A percentile compares a stretch with the other conserved stretches of the same genome.
These are phyloP conservation scores for Zele albiditarsus DNA, from an alignment of 2,888 invertebrate genomes.

Conservation along the genomic window DNA sequence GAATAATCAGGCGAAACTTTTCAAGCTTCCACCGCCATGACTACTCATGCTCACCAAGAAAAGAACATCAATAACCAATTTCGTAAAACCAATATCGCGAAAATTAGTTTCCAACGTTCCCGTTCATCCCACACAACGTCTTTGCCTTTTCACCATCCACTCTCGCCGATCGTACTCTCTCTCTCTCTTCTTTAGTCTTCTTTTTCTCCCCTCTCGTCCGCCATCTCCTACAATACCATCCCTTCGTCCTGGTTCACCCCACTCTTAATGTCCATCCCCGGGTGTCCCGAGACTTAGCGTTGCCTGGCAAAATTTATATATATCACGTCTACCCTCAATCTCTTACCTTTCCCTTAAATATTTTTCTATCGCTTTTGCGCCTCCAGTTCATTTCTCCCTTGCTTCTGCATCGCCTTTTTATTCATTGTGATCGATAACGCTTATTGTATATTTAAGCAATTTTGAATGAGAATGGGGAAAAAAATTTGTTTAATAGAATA, in stretches of 20 bases:
- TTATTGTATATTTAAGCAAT: constrained; percentile 8
- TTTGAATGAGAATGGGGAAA: neutral
- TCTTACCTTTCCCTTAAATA: constrained; percentile 22
- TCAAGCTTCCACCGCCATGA: constrained; percentile 29
- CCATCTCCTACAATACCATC: neutral
- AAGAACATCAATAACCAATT: constrained; percentile 70
- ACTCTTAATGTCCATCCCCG: constrained; percentile 19
- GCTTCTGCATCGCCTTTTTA: constrained; percentile 1
- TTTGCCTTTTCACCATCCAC: constrained; percentile 19
- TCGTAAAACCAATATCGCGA: constrained; percentile 69
- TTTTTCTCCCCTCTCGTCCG: constrained; percentile 29
- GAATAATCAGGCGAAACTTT: constrained; percentile 21
- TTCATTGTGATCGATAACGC: constrained; percentile 12
- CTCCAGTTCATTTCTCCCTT: constrained; percentile 8
- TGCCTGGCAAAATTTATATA: constrained; percentile 27
- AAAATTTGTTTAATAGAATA: neutral
- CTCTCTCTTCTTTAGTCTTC: constrained; percentile 33
- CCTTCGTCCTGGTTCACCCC: neutral
- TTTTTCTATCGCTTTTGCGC: constrained; percentile 12
- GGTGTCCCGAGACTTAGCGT: constrained; percentile 16
- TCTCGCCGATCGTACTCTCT: constrained; percentile 20
- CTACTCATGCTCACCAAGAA: constrained; percentile 45
- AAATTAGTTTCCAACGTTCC: constrained; percentile 64
- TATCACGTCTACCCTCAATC: neutral
- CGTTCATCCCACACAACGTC: constrained; percentile 34